These are phyloP conservation scores for Helogale parvula DNA, from an alignment of 2,113 vertebrate genomes.

Conservation along the genomic window DNA sequence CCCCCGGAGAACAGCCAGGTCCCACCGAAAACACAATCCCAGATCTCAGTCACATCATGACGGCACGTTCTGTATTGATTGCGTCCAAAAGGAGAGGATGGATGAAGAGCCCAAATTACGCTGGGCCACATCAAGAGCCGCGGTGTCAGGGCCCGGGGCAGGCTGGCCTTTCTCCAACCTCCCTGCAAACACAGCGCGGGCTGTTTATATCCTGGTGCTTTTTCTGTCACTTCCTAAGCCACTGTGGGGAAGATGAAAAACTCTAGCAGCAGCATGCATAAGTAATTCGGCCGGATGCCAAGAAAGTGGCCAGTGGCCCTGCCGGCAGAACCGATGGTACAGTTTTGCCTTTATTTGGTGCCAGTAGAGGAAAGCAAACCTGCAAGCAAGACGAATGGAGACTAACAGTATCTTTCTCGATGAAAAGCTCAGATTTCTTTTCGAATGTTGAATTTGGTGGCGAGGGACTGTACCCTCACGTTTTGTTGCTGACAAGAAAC, in stretches of 20 bases:
- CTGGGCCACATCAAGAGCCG: neutral
- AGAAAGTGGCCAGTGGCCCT: neutral
- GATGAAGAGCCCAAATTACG: neutral
- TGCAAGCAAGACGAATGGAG: neutral
- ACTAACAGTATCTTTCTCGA: neutral
- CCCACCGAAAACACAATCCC: neutral
- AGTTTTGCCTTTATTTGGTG: slow-evolving; percentile 72
- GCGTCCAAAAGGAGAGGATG: neutral
- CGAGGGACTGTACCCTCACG: neutral
- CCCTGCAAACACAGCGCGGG: neutral
- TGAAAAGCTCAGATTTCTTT: slow-evolving; percentile 25
- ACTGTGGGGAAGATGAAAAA: slow-evolving; percentile 24
- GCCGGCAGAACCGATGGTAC: neutral
- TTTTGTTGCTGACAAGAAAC: slow-evolving; percentile 8
- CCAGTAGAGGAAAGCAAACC: neutral
- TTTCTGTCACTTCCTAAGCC: slow-evolving; percentile 65
- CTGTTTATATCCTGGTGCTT: slow-evolving; percentile 34
- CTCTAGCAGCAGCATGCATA: neutral
- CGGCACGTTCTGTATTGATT: neutral
- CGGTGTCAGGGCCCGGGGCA: accelerated
- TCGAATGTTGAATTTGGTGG: neutral
- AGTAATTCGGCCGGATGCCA: slow-evolving; percentile 34
- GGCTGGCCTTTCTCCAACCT: slow-evolving; percentile 1
- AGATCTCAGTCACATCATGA: too few species aligned
- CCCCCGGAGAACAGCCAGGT: neutral